These are phyloP conservation scores for Chiridota heheva DNA, from an alignment of 35 echinoderm and acorn worm species.

Conservation along the genomic window DNA sequence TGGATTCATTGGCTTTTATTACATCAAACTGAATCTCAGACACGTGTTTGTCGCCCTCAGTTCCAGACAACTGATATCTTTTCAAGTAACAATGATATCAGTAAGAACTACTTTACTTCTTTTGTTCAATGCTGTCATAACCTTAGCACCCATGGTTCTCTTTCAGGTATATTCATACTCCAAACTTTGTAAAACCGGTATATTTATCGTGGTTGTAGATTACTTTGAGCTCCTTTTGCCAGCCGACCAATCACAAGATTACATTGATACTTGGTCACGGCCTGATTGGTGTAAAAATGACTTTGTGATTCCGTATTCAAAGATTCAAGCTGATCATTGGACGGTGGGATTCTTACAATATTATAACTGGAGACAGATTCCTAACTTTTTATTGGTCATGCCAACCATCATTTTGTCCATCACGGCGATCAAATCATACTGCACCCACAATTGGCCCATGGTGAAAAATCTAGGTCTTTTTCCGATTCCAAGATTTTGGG, in stretches of 20 bases:
- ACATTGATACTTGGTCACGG: background rate
- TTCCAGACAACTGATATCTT: constrained; percentile 11
- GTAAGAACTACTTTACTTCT: constrained; percentile 21
- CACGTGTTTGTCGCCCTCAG: constrained; percentile 1
- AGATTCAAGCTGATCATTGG: constrained; percentile 85
- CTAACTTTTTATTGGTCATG: constrained; percentile 84
- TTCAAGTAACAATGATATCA: background rate
- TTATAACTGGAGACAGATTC: constrained; percentile 81
- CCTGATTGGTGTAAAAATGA: constrained; percentile 59
- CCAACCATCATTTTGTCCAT: constrained; percentile 68
- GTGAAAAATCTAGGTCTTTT: constrained; percentile 67
- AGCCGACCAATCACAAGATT: background rate
- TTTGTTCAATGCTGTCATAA: constrained; percentile 26
- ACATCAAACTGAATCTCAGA: constrained; percentile 4
- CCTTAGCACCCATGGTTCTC: constrained; percentile 53
- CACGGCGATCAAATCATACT: constrained; percentile 36
- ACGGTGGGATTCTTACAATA: constrained; percentile 85
- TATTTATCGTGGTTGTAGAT: background rate
- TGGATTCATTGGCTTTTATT: constrained; percentile 72
- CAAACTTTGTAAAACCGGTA: constrained; percentile 51
- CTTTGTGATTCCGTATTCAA: constrained; percentile 65
- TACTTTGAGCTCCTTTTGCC: constrained; percentile 35
- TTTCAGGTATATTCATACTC: constrained; percentile 75
- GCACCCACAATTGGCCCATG: constrained; percentile 57
- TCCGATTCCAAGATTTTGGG: constrained; percentile 3